Conservation (phyloP, 2,113 vertebrate genomes). For the Mionectes macconnelli region DNA sequence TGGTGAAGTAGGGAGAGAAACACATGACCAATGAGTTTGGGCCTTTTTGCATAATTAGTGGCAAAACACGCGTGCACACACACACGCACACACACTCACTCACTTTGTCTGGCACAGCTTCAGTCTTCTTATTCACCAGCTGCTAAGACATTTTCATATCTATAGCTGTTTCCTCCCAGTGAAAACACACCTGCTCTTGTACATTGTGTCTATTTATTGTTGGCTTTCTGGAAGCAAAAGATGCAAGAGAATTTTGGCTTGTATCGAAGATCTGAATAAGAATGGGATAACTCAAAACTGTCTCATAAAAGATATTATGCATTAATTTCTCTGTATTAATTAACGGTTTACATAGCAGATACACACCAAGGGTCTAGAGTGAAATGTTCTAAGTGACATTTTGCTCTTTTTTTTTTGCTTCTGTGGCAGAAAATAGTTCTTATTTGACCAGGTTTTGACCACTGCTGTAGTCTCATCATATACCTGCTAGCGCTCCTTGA, state of each 20-base stretch:
- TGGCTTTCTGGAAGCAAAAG: slow-evolving; percentile 63
- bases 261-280: slow-evolving; percentile 37
- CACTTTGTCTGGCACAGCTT: slow-evolving; percentile 76
- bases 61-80: not conserved
- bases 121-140: slow-evolving; percentile 79
- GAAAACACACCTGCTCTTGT: slow-evolving; percentile 82
- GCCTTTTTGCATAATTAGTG: slow-evolving; percentile 76
- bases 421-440: not conserved
- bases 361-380: not conserved
- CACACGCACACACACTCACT: not conserved
- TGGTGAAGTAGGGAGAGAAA: slow-evolving; percentile 60
- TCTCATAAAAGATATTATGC: not conserved
- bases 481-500: not conserved
- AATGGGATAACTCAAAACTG: slow-evolving; percentile 10
- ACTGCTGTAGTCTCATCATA: not conserved
- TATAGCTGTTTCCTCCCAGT: slow-evolving; percentile 71
- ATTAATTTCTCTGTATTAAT: not conserved
- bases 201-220: slow-evolving; percentile 74
- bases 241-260: slow-evolving; percentile 67
- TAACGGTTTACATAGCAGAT: not conserved
- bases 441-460: not conserved
- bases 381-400: not conserved
- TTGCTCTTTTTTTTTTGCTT: not conserved
- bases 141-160: slow-evolving; percentile 81
- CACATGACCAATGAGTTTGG: slow-evolving; percentile 71